Evolutionary conservation across 1,140 invertebrate genomes (phyloP).

Genomic region (Drosophila guanche): DNA sequence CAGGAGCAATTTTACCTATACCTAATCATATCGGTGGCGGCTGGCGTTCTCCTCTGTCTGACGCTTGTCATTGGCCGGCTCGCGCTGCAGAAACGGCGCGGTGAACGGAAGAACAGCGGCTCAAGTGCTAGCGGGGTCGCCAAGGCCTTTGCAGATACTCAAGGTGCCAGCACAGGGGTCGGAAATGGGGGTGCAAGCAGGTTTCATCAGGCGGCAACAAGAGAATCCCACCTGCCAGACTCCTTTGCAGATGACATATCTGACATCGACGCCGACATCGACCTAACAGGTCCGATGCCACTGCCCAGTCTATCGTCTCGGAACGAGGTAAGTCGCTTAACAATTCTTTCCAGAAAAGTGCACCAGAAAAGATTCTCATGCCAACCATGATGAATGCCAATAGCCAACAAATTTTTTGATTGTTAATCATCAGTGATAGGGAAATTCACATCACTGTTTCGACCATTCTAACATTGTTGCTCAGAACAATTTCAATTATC

Average conservation of each 20-base stretch:
- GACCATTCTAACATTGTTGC: no score
- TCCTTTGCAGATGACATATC: conserved; percentile 89
- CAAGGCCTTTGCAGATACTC: conserved; percentile 41
- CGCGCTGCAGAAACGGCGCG: conserved; percentile 86
- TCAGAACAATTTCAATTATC: no score
- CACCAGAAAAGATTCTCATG: no score
- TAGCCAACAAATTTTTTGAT: no score
- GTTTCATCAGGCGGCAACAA: conserved; percentile 85
- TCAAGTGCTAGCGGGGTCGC: conserved; percentile 48
- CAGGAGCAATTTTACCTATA: conserved; percentile 91
- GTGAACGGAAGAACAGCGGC: conserved; percentile 83
- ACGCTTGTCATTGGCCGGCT: conserved; percentile 88
- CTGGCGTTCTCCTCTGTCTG: conserved; percentile 88
- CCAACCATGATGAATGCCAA: no score
- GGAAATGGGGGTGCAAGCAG: conserved; percentile 62
- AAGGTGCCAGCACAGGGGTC: conserved; percentile 21
- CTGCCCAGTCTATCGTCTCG: conserved; percentile 82
- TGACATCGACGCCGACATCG: conserved; percentile 89
- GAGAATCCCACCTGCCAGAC: conserved; percentile 87
- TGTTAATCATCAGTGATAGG: no score
- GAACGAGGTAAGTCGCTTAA: conserved; percentile 63
- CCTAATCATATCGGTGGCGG: conserved; percentile 88
- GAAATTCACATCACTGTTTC: no score
- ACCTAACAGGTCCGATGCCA: conserved; percentile 86
- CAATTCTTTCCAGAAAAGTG: conserved; percentile 10